Evolutionary conservation across 2,113 vertebrate genomes (phyloP).

Genomic region (Anser brachyrhynchus): DNA sequence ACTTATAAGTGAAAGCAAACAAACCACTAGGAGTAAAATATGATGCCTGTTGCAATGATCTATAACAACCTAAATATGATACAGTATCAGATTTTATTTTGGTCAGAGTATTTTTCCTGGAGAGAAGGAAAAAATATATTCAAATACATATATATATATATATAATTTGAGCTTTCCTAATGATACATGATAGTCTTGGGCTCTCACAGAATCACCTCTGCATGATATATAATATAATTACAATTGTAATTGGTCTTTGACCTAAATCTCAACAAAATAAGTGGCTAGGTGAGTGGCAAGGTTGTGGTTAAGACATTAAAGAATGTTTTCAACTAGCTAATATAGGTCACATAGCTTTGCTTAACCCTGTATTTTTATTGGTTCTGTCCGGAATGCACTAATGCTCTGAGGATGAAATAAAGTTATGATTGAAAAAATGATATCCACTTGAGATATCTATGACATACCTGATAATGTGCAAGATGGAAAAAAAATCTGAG

Average conservation of each 20-base stretch:
- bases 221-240: constrained; percentile 70
- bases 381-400: background rate
- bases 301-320: constrained; percentile 39
- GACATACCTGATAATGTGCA: background rate
- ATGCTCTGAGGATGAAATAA: background rate
- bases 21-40: constrained; percentile 47
- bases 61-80: background rate
- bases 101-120: background rate
- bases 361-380: constrained; percentile 13
- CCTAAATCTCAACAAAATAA: constrained; percentile 65
- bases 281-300: constrained; percentile 29
- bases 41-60: constrained; percentile 32
- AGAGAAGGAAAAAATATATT: background rate
- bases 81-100: background rate
- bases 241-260: constrained; percentile 71
- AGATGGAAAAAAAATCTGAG: background rate
- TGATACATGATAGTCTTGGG: constrained; percentile 31
- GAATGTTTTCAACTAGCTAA: background rate
- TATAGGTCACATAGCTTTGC: background rate
- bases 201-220: background rate
- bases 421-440: background rate
- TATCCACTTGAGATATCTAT: background rate
- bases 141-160: no score
- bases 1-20: background rate
- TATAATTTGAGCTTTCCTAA: background rate